Conservation (phyloP, 2,797 vertebrate species). For the Rhinella marina region DNA sequence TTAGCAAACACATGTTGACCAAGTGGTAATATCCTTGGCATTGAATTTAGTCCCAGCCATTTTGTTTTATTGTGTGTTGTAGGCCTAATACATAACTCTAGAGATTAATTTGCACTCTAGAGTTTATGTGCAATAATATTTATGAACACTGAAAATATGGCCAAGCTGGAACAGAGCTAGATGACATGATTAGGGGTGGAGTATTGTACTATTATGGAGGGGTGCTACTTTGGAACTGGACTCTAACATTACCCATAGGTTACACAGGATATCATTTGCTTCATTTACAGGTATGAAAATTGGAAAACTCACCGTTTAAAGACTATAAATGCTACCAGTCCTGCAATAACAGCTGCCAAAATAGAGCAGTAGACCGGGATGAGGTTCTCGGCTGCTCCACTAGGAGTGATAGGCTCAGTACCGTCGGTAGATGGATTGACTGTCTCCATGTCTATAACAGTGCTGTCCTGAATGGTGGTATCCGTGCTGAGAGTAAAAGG, state of each 20-base stretch:
- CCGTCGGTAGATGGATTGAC: conserved; percentile 78
- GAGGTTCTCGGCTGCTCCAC: conserved; percentile 86
- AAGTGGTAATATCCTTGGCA: background rate
- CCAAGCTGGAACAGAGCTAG: background rate
- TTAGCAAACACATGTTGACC: background rate
- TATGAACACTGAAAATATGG: background rate
- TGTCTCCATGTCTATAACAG: conserved; percentile 73
- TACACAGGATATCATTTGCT: background rate
- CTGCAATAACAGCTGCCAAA: conserved; percentile 91
- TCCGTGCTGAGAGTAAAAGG: conserved; percentile 64
- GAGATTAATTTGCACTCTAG: background rate
- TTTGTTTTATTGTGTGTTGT: background rate
- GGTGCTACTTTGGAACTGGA: background rate
- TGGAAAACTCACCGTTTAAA: conserved; percentile 89
- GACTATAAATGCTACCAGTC: conserved; percentile 89
- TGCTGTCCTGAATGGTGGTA: conserved; percentile 68
- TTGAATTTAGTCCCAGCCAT: background rate
- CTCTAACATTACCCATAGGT: too few species aligned
- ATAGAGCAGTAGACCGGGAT: conserved; percentile 98
- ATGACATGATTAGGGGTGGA: background rate
- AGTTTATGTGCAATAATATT: background rate
- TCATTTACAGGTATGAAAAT: background rate
- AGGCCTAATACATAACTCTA: background rate
- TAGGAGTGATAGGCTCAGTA: conserved; percentile 82
- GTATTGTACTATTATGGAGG: background rate